These are phyloP conservation scores for Globia sparganii DNA, from an alignment of 2,888 invertebrate genomes.

Conservation along the genomic window DNA sequence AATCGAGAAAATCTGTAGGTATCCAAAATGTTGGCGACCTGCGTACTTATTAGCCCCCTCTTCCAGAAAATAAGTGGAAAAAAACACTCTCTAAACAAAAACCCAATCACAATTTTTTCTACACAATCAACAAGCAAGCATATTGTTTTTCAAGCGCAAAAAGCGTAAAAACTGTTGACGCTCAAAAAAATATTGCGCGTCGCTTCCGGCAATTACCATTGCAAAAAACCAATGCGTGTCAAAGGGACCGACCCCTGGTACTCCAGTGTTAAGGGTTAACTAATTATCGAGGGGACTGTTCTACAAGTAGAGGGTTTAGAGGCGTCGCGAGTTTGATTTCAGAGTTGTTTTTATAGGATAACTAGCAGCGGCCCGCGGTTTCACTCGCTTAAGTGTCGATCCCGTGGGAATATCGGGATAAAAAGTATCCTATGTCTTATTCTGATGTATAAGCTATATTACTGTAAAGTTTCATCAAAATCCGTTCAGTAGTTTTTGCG, in stretches of 20 bases:
- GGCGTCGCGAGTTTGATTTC: constrained; percentile 1
- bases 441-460: no score
- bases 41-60: neutral
- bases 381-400: no score
- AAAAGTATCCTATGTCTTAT: no score
- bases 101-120: constrained; percentile 10
- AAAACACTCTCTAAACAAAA: constrained; percentile 2
- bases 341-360: neutral
- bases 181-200: constrained; percentile 53
- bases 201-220: constrained; percentile 69
- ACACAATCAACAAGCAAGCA: constrained; percentile 42
- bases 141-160: constrained; percentile 62
- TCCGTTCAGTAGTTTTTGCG: no score
- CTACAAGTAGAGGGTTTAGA: constrained; percentile 21
- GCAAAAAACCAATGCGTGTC: constrained; percentile 47
- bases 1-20: neutral
- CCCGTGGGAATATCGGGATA: no score
- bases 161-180: constrained; percentile 70
- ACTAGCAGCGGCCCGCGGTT: no score
- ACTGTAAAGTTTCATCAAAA: no score
- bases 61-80: neutral
- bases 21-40: neutral
- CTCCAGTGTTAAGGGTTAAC: constrained; percentile 67
- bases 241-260: constrained; percentile 50
- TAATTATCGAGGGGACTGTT: constrained; percentile 72